Evolutionary conservation across 2,797 vertebrate species (phyloP).

Genomic region (Hephaestus fuliginosus): DNA sequence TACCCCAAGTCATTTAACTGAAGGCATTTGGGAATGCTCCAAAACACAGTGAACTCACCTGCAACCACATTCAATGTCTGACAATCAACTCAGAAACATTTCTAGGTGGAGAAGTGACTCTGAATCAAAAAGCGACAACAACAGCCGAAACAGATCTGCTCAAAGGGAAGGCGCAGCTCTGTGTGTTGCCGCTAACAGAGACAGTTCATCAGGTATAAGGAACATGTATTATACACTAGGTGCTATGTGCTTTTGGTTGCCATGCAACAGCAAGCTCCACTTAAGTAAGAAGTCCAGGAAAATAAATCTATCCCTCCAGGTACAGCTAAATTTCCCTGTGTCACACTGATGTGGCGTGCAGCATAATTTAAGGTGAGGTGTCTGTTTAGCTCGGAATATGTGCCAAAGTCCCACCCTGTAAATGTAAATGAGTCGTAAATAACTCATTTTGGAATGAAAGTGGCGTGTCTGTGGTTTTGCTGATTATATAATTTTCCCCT

Average conservation of each 20-base stretch:
- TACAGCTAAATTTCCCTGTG: constrained; percentile 12
- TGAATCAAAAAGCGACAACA: background rate
- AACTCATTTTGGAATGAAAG: constrained; percentile 28
- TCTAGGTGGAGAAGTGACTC: background rate
- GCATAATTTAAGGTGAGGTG: constrained; percentile 25
- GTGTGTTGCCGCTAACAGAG: background rate
- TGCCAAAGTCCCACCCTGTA: constrained; percentile 7
- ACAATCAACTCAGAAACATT: background rate
- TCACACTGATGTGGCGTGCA: constrained; percentile 19
- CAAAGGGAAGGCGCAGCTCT: background rate
- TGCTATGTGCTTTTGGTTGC: constrained; percentile 21
- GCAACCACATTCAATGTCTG: background rate
- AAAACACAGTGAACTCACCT: background rate
- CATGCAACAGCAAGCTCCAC: constrained; percentile 38
- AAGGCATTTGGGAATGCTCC: background rate
- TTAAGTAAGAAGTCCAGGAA: constrained; percentile 30
- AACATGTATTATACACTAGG: background rate
- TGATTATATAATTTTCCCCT: constrained; percentile 59
- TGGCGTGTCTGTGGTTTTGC: constrained; percentile 24
- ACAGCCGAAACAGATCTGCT: background rate
- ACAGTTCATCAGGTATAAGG: background rate
- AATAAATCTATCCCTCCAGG: constrained; percentile 49
- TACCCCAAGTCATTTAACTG: background rate
- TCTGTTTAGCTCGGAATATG: constrained; percentile 4
- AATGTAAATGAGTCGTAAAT: constrained; percentile 4